Conservation (phyloP, 2,113 vertebrate genomes). For the Numenius arquata region DNA sequence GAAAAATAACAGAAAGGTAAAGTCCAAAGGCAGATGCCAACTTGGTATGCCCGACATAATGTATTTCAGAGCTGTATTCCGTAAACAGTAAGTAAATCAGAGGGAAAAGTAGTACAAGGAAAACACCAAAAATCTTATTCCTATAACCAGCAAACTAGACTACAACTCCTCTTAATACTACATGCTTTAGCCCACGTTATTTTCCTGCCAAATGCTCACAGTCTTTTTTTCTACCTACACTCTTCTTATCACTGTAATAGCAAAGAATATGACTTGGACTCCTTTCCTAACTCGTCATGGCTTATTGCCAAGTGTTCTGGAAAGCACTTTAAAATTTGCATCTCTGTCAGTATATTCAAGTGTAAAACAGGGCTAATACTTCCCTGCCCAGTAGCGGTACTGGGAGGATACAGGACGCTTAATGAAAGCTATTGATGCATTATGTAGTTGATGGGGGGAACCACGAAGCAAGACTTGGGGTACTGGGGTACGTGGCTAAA, state of each 20-base stretch:
- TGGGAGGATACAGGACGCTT: not conserved
- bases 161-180: not conserved
- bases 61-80: not conserved
- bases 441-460: not conserved
- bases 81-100: not conserved
- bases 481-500: not conserved
- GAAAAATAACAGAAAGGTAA: not conserved
- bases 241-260: not conserved
- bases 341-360: not conserved
- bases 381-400: not conserved
- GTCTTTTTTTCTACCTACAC: not conserved
- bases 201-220: not conserved
- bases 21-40: not conserved
- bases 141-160: not conserved
- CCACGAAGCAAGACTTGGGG: not conserved
- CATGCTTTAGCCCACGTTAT: not conserved
- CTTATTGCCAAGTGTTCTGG: not conserved
- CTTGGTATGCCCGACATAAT: not conserved
- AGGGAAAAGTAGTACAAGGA: not conserved
- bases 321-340: conserved; percentile 1
- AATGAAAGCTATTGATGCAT: not conserved
- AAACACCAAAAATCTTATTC: not conserved
- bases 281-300: not conserved
- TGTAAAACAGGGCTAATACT: not conserved
- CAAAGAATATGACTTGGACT: conserved; percentile 6